Evolutionary conservation across 2,888 invertebrate species (phyloP).

Genomic region (Gasteruption jaculator): DNA sequence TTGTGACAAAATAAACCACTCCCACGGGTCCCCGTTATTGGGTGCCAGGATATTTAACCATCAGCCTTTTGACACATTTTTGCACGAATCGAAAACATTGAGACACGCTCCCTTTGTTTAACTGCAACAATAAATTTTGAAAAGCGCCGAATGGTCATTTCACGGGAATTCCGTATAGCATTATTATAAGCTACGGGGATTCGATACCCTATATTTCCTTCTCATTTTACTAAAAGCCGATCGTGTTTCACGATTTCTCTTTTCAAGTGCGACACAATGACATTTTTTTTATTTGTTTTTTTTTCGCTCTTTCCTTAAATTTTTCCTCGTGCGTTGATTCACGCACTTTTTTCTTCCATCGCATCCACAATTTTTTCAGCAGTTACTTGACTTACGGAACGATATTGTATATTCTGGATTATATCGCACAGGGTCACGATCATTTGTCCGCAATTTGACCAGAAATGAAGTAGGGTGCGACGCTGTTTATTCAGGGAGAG

Average conservation of each 20-base stretch:
- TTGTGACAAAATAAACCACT: too few species aligned
- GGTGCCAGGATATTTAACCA: too few species aligned
- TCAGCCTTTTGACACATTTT: too few species aligned
- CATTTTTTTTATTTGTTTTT: constrained; percentile 16
- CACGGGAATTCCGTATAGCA: constrained; percentile 30
- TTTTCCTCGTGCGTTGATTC: constrained; percentile 15
- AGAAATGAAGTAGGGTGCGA: constrained; percentile 34
- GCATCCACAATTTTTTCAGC: too few species aligned
- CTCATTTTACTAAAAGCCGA: constrained; percentile 50
- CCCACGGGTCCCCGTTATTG: too few species aligned
- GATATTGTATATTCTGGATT: constrained; percentile 22
- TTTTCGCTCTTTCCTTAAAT: neutral
- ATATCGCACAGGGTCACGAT: constrained; percentile 31
- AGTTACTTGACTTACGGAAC: constrained; percentile 28
- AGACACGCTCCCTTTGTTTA: too few species aligned
- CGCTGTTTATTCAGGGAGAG: constrained; percentile 30
- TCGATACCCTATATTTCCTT: constrained; percentile 44
- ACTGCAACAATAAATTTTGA: too few species aligned
- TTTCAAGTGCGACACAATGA: constrained; percentile 15
- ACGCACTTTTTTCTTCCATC: constrained; percentile 15
- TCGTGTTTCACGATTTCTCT: constrained; percentile 45
- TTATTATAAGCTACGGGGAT: constrained; percentile 24
- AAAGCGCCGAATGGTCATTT: constrained; percentile 38
- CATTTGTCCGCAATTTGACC: constrained; percentile 47
- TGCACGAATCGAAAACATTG: too few species aligned